Conservation (phyloP, 2,888 invertebrate genomes). For the Cecidostiba fungosa region DNA sequence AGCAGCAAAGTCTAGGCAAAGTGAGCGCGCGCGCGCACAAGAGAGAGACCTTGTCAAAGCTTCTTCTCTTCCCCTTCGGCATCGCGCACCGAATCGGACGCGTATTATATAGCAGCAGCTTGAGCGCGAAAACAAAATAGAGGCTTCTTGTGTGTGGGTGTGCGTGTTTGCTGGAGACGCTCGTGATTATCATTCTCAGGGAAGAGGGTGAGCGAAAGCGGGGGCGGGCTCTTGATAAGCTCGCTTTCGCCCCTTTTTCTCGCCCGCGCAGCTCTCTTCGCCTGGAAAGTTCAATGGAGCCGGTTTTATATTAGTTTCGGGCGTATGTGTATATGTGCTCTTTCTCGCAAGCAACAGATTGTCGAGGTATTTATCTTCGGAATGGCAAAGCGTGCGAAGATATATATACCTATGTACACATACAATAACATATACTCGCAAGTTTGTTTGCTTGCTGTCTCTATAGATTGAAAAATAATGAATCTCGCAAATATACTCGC, state of each 20-base stretch:
- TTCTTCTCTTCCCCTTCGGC: background rate
- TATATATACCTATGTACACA: too few relatives aligned
- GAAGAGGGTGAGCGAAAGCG: background rate
- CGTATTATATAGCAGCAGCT: background rate
- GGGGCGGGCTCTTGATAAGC: background rate
- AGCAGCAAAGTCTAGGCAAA: conserved; percentile 20
- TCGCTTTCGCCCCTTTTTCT: background rate
- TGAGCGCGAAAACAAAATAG: background rate
- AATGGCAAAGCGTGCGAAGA: background rate
- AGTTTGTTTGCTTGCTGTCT: background rate
- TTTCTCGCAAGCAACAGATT: background rate
- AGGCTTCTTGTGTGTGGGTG: background rate
- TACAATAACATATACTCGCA: too few relatives aligned
- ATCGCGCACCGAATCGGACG: background rate
- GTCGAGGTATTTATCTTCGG: conserved; percentile 21
- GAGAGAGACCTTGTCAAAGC: conserved; percentile 20
- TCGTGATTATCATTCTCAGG: conserved; percentile 11
- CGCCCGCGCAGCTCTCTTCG: too few relatives aligned
- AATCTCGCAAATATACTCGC: too few relatives aligned
- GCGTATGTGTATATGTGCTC: background rate
- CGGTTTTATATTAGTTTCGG: conserved; percentile 19
- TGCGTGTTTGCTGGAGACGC: background rate
- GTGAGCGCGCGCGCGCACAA: background rate
- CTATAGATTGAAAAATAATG: background rate
- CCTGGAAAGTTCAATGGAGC: background rate